Percentiles rank a stretch among this genome's conserved stretches.
phyloP scores from a whole-genome alignment of 2,113 vertebrate species.

The Oryzias javanicus region DNA sequence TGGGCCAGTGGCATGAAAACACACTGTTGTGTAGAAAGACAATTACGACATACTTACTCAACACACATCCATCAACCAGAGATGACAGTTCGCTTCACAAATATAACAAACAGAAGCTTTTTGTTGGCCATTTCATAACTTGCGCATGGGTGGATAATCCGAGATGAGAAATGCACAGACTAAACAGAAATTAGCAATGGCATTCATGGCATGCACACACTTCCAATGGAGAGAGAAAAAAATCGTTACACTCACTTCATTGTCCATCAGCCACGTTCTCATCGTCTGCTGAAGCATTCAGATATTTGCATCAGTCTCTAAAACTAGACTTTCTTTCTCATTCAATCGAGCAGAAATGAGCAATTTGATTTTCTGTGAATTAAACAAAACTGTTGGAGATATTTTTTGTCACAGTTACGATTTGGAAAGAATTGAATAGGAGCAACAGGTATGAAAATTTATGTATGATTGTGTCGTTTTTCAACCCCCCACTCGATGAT shows the following conservation, averaged over 20 bases:
- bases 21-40: slow-evolving; percentile 38
- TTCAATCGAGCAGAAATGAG: too few relatives aligned
- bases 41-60: slow-evolving; percentile 51
- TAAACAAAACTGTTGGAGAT: too few relatives aligned
- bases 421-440: too few relatives aligned
- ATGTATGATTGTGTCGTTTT: too few relatives aligned
- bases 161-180: slow-evolving; percentile 31
- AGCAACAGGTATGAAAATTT: too few relatives aligned
- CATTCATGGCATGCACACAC: slow-evolving; percentile 27
- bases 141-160: slow-evolving; percentile 37
- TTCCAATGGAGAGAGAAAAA: slow-evolving; percentile 13
- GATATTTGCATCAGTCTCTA: background rate
- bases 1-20: slow-evolving; percentile 49
- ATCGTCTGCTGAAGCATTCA: background rate
- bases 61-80: slow-evolving; percentile 41
- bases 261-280: background rate
- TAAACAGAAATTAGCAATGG: slow-evolving; percentile 39
- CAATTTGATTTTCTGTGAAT: background rate
- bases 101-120: slow-evolving; percentile 50
- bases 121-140: slow-evolving; percentile 49
- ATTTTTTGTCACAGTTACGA: too few relatives aligned
- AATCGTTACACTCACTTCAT: background rate
- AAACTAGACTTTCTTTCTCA: background rate
- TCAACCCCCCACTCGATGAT: too few relatives aligned
- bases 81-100: slow-evolving; percentile 41